Evolutionary conservation across 2,797 vertebrate species (phyloP), one percentile per base, ranked within the genome.

Genomic region (Macropodus opercularis): DNA sequence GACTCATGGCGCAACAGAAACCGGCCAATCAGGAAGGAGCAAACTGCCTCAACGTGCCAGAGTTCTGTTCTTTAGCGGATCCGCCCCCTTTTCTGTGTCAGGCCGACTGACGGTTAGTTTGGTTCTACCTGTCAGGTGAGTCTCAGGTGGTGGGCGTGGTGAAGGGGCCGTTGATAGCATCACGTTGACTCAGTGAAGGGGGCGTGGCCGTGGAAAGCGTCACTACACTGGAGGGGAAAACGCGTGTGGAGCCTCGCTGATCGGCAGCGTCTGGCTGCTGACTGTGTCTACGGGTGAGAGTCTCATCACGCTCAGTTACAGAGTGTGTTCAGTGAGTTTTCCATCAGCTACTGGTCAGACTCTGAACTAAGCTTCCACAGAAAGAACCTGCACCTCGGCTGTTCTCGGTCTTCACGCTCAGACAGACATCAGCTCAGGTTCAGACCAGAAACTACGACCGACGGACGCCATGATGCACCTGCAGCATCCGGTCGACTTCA

Each of bases 121-220:
- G n/a, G n/a, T n/a, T n/a, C n/a, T n/a, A n/a, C 1, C 21, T 6
- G 9, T 29, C n/a, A 87, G 79, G 12, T 77, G 54, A 3, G 2
- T 11, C 68, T 2, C 92, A 62, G 79, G 93, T 99, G 40, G 89
- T 93, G 44, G 95, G 95, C 12, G 89, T 95, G 0, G 61, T 18
- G 11, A 89, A 88, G 65, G 95, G n/a, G n/a, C n/a, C n/a, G n/a
- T n/a, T n/a, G n/a, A n/a, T n/a, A n/a, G n/a, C n/a, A n/a, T n/a
- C n/a, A n/a, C n/a, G n/a, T n/a, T n/a, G n/a, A n/a, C n/a, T n/a
- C n/a, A n/a, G n/a, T n/a, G n/a, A n/a, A n/a, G n/a, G n/a, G n/a
- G n/a, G n/a, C 92, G 17, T 99, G 97, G 97, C 97, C 97, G 0
- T 99, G 97, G 97, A 70, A 94, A 0, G 91, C 87, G 18, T 95